A percentile compares a stretch with the other conserved stretches of the same genome.
Conservation (phyloP, 2,888 invertebrate species). For the Laothoe populi region DNA sequence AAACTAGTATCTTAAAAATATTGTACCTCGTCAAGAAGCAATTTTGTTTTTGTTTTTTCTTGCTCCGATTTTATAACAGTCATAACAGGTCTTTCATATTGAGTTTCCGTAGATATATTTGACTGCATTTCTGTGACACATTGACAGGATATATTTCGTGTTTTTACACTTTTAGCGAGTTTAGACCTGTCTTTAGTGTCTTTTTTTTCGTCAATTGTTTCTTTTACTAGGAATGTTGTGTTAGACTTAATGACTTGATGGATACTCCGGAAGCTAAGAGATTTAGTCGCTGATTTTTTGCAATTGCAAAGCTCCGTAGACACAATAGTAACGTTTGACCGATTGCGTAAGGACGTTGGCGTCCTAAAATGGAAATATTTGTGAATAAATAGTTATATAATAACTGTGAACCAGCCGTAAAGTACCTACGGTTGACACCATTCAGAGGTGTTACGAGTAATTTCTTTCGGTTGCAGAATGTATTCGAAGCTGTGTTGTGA, state of each 20-base stretch:
- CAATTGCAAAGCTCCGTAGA: slow-evolving; percentile 34
- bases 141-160: slow-evolving; percentile 15
- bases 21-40: neutral
- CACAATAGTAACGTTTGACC: slow-evolving; percentile 38
- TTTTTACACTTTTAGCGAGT: neutral
- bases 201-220: neutral
- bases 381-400: slow-evolving; percentile 22
- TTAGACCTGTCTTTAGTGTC: neutral
- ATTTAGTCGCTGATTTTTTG: slow-evolving; percentile 39
- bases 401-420: slow-evolving; percentile 22
- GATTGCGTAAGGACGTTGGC: slow-evolving; percentile 30
- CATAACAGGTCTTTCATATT: slow-evolving; percentile 28
- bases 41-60: slow-evolving; percentile 24
- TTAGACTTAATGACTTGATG: slow-evolving; percentile 37
- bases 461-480: slow-evolving; percentile 62
- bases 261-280: slow-evolving; percentile 46
- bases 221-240: slow-evolving; percentile 31
- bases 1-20: neutral
- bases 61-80: neutral
- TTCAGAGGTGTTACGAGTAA: slow-evolving; percentile 56
- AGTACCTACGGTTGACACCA: slow-evolving; percentile 54
- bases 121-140: slow-evolving; percentile 32
- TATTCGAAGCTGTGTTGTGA: slow-evolving; percentile 57
- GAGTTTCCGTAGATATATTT: slow-evolving; percentile 32
- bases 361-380: slow-evolving; percentile 31